Evolutionary conservation across 2,888 invertebrate species (phyloP).

Genomic region (Latrodectus elegans): DNA sequence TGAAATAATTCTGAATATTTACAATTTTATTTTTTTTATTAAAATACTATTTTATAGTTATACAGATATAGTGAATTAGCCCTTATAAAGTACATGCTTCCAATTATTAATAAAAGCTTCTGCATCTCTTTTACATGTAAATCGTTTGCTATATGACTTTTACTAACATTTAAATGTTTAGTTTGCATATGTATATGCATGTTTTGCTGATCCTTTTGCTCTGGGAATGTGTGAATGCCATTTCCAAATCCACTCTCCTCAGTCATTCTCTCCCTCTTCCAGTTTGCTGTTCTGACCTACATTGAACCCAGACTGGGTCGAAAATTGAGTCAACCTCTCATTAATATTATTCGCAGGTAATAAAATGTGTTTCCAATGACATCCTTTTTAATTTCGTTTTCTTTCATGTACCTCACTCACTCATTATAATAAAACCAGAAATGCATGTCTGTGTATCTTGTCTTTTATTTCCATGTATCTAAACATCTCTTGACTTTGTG

Average conservation of each 20-base stretch:
- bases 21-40: too few relatives aligned
- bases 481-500: constrained; percentile 8
- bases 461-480: constrained; percentile 12
- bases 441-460: neutral
- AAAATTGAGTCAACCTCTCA: constrained; percentile 90
- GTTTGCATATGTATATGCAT: constrained; percentile 63
- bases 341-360: constrained; percentile 94
- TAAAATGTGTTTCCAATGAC: constrained; percentile 69
- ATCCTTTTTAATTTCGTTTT: constrained; percentile 57
- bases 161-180: constrained; percentile 43
- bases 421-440: neutral
- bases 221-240: constrained; percentile 67
- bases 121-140: constrained; percentile 22
- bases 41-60: too few relatives aligned
- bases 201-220: constrained; percentile 63
- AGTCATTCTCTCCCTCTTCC: constrained; percentile 71
- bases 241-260: constrained; percentile 67
- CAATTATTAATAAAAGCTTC: neutral
- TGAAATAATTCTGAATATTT: too few relatives aligned
- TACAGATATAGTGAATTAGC: too few relatives aligned
- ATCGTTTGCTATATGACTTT: constrained; percentile 40
- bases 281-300: constrained; percentile 92
- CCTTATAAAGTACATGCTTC: too few relatives aligned
- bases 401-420: constrained; percentile 31
- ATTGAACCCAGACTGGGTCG: constrained; percentile 90